Evolutionary conservation across 2,797 vertebrate species (phyloP), one percentile per base, ranked within the genome.

Genomic region (Yasuhikotakia modesta): DNA sequence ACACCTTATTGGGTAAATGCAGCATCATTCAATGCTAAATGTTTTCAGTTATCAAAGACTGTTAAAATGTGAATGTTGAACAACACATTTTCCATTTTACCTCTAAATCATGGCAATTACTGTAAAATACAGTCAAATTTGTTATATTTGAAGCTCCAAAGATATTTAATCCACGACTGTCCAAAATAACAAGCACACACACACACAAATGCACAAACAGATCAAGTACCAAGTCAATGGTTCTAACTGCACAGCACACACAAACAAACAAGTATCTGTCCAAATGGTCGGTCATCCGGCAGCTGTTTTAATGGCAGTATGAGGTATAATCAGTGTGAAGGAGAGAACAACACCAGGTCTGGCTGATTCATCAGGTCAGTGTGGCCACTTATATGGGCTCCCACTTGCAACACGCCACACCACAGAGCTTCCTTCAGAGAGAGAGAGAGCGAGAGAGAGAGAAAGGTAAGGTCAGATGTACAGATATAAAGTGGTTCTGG

Each of bases 401-500:
- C 57, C 45, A 22, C 53, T 4, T 24, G 71, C 57, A 78, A 22
- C 71, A 67, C 6, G 22, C 52, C 58, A 68, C 67, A 57, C 66
- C 79, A 52, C 75, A 71, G 21, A 30, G 52, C 67, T 79, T 68
- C 55, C 68, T 57, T 73, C 53, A 64, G 61, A 72, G 50, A 72
- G n/a, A n/a, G n/a, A n/a, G n/a, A n/a, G n/a, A n/a, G n/a, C n/a
- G 48, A 75, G 53, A 50, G 66, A 35, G 14, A 53, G 57, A 35
- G 22, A 68, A 19, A 82, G 63, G 58, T 52, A 52, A 30, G 19
- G 39, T 68, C 35, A 65, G 71, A n/a, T n/a, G n/a, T n/a, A n/a
- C n/a, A n/a, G n/a, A 70, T 53, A 79, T 58, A 7, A 80, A 70
- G 73, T 45, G 64, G 50, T 79, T 77, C 73, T 79, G 76, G 76